Evolutionary conservation across 2,113 vertebrate genomes (phyloP).

Genomic region (Dolichallabes microphthalmus): DNA sequence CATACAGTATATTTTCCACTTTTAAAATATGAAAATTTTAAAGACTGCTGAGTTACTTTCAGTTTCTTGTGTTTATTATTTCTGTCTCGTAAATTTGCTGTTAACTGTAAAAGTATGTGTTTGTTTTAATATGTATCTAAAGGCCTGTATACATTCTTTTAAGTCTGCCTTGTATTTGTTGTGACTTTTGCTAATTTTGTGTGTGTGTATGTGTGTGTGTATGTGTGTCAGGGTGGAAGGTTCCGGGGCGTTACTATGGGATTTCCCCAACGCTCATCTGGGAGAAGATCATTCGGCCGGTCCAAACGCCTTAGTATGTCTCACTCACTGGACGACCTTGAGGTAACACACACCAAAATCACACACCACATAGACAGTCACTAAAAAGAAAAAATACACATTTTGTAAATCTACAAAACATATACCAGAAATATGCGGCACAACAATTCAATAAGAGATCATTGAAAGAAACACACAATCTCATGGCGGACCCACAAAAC

Average conservation of each 20-base stretch:
- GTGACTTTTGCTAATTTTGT: background rate
- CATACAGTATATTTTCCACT: background rate
- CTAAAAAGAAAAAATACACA: background rate
- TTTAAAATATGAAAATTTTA: background rate
- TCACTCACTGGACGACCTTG: conserved; percentile 90
- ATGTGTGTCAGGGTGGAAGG: conserved; percentile 74
- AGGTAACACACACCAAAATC: conserved; percentile 72
- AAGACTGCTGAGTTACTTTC: background rate
- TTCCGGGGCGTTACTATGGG: conserved; percentile 77
- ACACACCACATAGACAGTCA: background rate
- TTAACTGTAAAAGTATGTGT: background rate
- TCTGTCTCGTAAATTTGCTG: background rate
- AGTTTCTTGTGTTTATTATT: background rate
- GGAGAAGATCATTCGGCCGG: conserved; percentile 84
- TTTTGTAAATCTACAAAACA: background rate
- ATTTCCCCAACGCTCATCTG: conserved; percentile 78
- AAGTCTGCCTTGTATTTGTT: background rate
- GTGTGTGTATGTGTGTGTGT: conserved; percentile 36
- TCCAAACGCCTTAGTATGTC: conserved; percentile 87
- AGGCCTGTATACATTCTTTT: background rate
- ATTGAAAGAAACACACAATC: background rate
- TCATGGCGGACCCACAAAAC: background rate
- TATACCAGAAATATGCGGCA: background rate
- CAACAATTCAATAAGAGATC: background rate
- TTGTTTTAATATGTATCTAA: too few species aligned